These are phyloP conservation scores for Zootermopsis nevadensis DNA, from an alignment of 2,888 invertebrate species.

Conservation along the genomic window DNA sequence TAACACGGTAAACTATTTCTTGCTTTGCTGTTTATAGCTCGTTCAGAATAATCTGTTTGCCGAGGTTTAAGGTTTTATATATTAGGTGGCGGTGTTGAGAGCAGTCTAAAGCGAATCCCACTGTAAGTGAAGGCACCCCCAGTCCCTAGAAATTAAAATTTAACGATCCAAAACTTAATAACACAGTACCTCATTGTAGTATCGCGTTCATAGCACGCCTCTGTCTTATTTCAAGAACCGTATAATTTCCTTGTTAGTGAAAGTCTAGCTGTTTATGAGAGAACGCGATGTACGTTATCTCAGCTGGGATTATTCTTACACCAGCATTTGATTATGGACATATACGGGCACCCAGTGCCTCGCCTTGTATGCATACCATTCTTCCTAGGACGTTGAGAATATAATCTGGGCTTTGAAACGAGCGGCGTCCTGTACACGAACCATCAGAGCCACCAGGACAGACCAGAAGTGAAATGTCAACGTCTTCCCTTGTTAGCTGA, in stretches of 20 bases:
- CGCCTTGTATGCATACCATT: too few species aligned
- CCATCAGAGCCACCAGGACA: too few species aligned
- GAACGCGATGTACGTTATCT: neutral
- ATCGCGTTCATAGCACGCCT: neutral
- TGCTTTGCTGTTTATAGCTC: neutral
- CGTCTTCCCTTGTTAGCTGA: too few species aligned
- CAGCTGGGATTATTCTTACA: too few species aligned
- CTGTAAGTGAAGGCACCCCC: neutral
- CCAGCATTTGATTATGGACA: too few species aligned
- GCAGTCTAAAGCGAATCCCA: neutral
- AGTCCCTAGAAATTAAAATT: neutral
- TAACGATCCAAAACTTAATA: neutral
- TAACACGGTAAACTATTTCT: neutral
- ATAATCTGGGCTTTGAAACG: too few species aligned
- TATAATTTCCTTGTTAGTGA: slow-evolving; percentile 1
- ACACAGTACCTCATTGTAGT: neutral
- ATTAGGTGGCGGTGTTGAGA: neutral
- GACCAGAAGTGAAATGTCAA: too few species aligned
- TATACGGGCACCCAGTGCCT: too few species aligned
- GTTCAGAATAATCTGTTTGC: neutral
- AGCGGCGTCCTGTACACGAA: too few species aligned
- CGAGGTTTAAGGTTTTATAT: neutral
- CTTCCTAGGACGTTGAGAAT: too few species aligned
- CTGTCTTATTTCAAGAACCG: neutral
- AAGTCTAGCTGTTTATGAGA: neutral